A percentile compares a stretch with the other conserved stretches of the same genome.
phyloP scores from a whole-genome alignment of 1,140 invertebrate species.

The Ceratosolen solmsi region DNA sequence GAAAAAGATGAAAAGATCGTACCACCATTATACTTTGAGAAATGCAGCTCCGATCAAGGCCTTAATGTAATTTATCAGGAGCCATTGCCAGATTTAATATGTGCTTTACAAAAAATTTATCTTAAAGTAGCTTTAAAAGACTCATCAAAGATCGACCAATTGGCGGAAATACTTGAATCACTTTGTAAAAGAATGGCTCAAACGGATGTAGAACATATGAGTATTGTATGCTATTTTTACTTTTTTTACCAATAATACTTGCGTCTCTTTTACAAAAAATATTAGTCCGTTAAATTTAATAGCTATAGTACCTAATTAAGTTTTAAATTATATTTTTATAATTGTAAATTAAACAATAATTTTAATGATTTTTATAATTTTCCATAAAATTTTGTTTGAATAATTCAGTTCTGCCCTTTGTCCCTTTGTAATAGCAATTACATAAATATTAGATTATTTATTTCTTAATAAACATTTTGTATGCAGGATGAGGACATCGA shows the following conservation, averaged over 20 bases:
- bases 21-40: constrained; percentile 68
- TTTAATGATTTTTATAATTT: neutral
- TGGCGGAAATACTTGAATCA: constrained; percentile 64
- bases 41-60: constrained; percentile 68
- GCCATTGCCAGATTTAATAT: constrained; percentile 67
- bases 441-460: neutral
- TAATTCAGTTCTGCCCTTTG: too few relatives aligned
- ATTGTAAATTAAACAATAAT: too few relatives aligned
- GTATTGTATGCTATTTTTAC: constrained; percentile 65
- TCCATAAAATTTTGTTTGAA: neutral
- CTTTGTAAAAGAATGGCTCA: constrained; percentile 65
- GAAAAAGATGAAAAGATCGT: constrained; percentile 64
- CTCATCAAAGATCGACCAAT: constrained; percentile 54
- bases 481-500: constrained; percentile 70
- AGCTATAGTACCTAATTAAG: too few relatives aligned
- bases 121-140: constrained; percentile 55
- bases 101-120: constrained; percentile 67
- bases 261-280: neutral
- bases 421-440: neutral
- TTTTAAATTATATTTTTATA: neutral
- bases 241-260: neutral
- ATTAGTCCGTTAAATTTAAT: too few relatives aligned
- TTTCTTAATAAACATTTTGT: neutral
- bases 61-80: constrained; percentile 66
- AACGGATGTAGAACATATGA: constrained; percentile 65